Conservation (phyloP, 2,797 vertebrate species). For the Picus viridis region DNA sequence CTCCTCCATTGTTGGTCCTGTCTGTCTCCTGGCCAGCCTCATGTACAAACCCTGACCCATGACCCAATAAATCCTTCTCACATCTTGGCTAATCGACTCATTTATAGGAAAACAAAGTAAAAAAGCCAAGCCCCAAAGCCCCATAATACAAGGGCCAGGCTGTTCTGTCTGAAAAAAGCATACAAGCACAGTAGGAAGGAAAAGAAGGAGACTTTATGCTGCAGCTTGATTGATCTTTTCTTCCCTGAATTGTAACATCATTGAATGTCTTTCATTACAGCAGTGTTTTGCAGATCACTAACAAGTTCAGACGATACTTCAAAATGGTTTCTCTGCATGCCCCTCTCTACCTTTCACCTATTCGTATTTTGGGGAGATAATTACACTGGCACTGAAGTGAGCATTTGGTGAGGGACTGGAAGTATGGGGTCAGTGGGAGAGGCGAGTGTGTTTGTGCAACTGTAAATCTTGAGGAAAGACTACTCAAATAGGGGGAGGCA, state of each 20-base stretch:
- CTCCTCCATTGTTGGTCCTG: not conserved
- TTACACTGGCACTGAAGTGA: not conserved
- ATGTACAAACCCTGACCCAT: not conserved
- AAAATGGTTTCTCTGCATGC: not conserved
- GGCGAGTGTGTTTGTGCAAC: not conserved
- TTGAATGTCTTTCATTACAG: not conserved
- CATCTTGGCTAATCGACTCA: not conserved
- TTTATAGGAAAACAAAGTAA: not conserved
- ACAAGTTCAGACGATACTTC: not conserved
- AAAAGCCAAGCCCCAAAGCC: not conserved
- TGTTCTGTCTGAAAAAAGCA: conserved; percentile 22
- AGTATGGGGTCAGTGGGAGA: not conserved
- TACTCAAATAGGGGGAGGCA: not conserved
- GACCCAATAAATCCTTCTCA: not conserved
- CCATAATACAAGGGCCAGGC: not conserved
- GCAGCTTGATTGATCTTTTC: not conserved
- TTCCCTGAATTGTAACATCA: not conserved
- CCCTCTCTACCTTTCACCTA: not conserved
- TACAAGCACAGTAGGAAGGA: not conserved
- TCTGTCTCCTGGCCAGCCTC: not conserved
- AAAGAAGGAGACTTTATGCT: not conserved
- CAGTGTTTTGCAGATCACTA: not conserved
- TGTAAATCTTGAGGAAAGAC: not conserved
- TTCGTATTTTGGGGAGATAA: not conserved
- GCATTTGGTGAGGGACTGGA: not conserved